These are phyloP conservation scores for Drosophila kurseongensis DNA, from an alignment of 1,140 invertebrate species.

Conservation along the genomic window DNA sequence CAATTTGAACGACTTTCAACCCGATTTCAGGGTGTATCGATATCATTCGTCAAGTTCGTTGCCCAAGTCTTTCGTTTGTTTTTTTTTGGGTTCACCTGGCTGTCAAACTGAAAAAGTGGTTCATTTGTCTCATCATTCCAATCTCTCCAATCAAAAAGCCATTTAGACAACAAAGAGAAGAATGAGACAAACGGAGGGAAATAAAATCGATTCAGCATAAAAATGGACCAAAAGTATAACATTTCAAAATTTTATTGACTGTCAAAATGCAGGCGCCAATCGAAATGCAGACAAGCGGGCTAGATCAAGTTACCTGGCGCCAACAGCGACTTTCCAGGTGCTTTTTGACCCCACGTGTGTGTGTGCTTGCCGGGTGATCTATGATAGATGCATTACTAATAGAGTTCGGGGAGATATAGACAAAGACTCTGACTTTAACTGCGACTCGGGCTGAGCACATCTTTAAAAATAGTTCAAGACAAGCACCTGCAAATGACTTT, in stretches of 20 bases:
- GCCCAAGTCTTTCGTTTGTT: conserved; percentile 35
- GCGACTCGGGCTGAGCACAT: conserved; percentile 62
- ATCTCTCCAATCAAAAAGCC: conserved; percentile 78
- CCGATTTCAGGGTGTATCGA: conserved; percentile 21
- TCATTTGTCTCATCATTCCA: conserved; percentile 70
- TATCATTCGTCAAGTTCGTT: conserved; percentile 47
- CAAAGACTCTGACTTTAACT: conserved; percentile 22
- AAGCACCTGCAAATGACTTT: conserved; percentile 51
- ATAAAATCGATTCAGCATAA: conserved; percentile 70
- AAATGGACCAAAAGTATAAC: conserved; percentile 74
- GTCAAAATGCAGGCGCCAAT: conserved; percentile 69
- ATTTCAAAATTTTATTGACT: conserved; percentile 84
- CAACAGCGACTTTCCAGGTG: conserved; percentile 46
- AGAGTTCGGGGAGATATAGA: conserved; percentile 27
- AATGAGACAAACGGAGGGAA: conserved; percentile 31
- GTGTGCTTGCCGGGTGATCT: conserved; percentile 21
- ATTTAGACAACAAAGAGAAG: conserved; percentile 63
- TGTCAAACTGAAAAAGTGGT: conserved; percentile 80
- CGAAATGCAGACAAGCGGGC: conserved; percentile 60
- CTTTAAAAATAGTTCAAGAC: conserved; percentile 78
- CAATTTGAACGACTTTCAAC: not conserved
- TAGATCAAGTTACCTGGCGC: conserved; percentile 56
- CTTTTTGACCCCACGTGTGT: conserved; percentile 50
- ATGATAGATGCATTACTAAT: conserved; percentile 70
- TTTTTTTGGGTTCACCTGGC: conserved; percentile 17